These are phyloP conservation scores for Lymantria monacha DNA, from an alignment of 2,888 invertebrate genomes.

Conservation along the genomic window DNA sequence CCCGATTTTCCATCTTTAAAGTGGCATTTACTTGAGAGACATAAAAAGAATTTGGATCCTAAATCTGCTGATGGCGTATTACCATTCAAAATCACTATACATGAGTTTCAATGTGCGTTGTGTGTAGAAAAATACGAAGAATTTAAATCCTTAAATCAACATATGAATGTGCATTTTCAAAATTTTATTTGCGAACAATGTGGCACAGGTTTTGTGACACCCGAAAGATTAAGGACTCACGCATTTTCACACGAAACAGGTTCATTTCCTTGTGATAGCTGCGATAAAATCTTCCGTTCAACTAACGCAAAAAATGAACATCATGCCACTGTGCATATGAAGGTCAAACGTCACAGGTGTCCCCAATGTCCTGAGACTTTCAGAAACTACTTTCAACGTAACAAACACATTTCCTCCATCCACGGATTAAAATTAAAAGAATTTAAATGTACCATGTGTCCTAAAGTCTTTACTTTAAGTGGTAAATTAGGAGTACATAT, in stretches of 20 bases:
- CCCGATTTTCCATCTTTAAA: conserved; percentile 49
- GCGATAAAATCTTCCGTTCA: conserved; percentile 75
- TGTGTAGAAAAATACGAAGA: conserved; percentile 58
- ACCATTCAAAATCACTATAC: conserved; percentile 56
- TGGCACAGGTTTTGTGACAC: conserved; percentile 68
- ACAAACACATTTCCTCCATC: conserved; percentile 60
- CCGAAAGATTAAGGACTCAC: conserved; percentile 62
- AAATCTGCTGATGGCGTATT: conserved; percentile 55
- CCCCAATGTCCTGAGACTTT: conserved; percentile 68
- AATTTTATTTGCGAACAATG: conserved; percentile 74
- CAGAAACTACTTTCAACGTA: conserved; percentile 69
- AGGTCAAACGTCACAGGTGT: conserved; percentile 65
- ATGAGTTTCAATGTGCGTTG: conserved; percentile 56
- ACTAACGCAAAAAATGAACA: conserved; percentile 73
- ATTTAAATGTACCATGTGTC: conserved; percentile 65
- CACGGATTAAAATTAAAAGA: conserved; percentile 69
- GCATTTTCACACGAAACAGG: conserved; percentile 65
- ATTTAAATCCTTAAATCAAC: conserved; percentile 67
- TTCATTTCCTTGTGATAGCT: conserved; percentile 64
- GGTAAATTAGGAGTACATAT: conserved; percentile 66
- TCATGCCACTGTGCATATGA: conserved; percentile 72
- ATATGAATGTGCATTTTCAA: conserved; percentile 73
- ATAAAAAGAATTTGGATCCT: conserved; percentile 49
- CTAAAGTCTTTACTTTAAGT: conserved; percentile 63
- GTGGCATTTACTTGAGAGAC: conserved; percentile 52